Conservation (phyloP, 2,888 invertebrate genomes). For the Homarus gammarus region DNA sequence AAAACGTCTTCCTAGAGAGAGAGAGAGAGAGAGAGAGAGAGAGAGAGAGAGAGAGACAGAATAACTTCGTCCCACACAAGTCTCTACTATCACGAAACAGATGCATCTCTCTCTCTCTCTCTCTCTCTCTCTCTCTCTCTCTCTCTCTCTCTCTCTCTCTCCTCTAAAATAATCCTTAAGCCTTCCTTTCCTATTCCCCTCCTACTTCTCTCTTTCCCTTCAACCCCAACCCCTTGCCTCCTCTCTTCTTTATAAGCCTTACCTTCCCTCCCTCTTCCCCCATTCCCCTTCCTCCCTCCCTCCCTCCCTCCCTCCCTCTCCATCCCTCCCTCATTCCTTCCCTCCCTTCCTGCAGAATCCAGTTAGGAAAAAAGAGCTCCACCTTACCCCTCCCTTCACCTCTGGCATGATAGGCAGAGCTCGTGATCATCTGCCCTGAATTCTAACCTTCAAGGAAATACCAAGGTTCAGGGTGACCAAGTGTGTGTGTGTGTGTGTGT, state of each 20-base stretch:
- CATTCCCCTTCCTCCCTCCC: neutral
- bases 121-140: too few species aligned
- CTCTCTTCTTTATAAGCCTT: too few species aligned
- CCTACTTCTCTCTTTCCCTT: neutral
- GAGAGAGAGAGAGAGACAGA: too few species aligned
- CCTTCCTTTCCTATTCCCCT: too few species aligned
- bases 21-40: too few species aligned
- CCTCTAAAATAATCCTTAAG: too few species aligned
- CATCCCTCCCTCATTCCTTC: neutral
- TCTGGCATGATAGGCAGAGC: neutral
- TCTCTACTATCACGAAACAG: too few species aligned
- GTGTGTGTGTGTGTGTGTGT: slow-evolving; percentile 8
- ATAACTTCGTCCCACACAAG: too few species aligned
- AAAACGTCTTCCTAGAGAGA: too few species aligned
- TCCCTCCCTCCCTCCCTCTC: neutral
- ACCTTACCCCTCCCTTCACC: neutral
- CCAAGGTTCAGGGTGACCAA: neutral
- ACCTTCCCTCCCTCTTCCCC: neutral
- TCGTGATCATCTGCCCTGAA: slow-evolving; percentile 21
- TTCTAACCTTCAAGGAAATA: slow-evolving; percentile 31
- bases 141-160: neutral
- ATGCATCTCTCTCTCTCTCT: too few species aligned
- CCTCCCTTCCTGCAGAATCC: neutral
- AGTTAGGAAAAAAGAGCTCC: too few species aligned
- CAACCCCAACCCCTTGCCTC: neutral